Conservation (phyloP, 2,113 vertebrate genomes). For the Campylomormyrus numenius region DNA sequence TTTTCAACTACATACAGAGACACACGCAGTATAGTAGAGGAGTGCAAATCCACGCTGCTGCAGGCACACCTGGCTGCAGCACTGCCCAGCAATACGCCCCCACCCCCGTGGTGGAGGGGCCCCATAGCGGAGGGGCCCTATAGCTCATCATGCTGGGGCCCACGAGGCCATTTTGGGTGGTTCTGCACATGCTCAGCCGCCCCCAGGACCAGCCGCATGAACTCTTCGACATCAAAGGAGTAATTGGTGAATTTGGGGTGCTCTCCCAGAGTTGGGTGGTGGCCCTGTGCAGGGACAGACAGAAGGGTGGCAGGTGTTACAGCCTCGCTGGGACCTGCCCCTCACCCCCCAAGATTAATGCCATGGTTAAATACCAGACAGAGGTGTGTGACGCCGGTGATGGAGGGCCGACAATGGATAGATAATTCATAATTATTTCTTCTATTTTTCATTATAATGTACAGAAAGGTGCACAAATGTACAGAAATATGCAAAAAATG, state of each 20-base stretch:
- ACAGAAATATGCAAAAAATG: neutral
- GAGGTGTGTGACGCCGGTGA: neutral
- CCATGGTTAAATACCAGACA: neutral
- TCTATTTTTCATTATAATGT: neutral
- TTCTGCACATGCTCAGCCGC: conserved; percentile 72
- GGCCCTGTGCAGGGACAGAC: conserved; percentile 66
- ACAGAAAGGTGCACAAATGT: neutral
- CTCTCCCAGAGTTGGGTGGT: conserved; percentile 91
- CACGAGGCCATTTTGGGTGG: conserved; percentile 76
- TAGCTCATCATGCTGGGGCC: conserved; percentile 70
- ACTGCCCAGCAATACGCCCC: neutral
- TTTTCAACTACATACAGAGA: neutral
- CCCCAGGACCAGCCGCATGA: conserved; percentile 79
- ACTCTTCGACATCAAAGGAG: conserved; percentile 85
- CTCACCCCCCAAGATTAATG: neutral
- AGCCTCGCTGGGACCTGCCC: neutral
- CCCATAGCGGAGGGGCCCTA: conserved; percentile 41
- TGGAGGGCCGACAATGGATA: neutral
- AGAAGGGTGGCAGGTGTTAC: neutral
- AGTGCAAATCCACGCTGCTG: neutral
- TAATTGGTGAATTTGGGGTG: conserved; percentile 98
- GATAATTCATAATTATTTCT: neutral
- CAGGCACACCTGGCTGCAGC: neutral
- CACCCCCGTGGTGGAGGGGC: neutral
- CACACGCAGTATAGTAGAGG: neutral